Evolutionary conservation across 2,113 vertebrate species (phyloP).

Genomic region (Colossoma macropomum): DNA sequence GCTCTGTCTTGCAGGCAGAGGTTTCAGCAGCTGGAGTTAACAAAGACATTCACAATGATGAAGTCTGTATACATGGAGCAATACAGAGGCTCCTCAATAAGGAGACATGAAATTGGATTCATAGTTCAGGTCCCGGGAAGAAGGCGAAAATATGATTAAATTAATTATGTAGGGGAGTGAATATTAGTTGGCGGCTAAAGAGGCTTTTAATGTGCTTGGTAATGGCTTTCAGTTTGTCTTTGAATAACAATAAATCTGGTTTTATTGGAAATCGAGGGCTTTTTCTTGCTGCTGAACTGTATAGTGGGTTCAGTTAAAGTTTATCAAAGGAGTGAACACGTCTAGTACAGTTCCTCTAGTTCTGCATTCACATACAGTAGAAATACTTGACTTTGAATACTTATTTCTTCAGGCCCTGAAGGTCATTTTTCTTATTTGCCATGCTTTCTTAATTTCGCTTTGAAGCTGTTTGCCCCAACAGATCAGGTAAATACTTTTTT

Average conservation of each 20-base stretch:
- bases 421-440: slow-evolving; percentile 49
- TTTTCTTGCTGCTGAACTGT: slow-evolving; percentile 40
- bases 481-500: slow-evolving; percentile 21
- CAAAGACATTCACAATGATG: slow-evolving; percentile 71
- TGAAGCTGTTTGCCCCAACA: slow-evolving; percentile 8
- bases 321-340: slow-evolving; percentile 33
- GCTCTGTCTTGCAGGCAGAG: slow-evolving; percentile 55
- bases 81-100: slow-evolving; percentile 66
- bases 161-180: slow-evolving; percentile 70
- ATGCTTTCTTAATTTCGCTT: slow-evolving; percentile 8
- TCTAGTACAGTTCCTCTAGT: slow-evolving; percentile 44
- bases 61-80: slow-evolving; percentile 60
- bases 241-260: slow-evolving; percentile 63
- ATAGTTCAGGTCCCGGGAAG: slow-evolving; percentile 67
- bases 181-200: slow-evolving; percentile 65
- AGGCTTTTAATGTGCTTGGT: slow-evolving; percentile 68
- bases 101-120: slow-evolving; percentile 70
- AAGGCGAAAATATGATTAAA: slow-evolving; percentile 74
- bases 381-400: slow-evolving; percentile 32
- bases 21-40: slow-evolving; percentile 63
- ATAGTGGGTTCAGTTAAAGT: slow-evolving; percentile 49
- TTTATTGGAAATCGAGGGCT: slow-evolving; percentile 50
- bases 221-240: slow-evolving; percentile 67
- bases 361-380: slow-evolving; percentile 23
- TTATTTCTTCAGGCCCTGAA: slow-evolving; percentile 27